Conservation (phyloP, 2,888 invertebrate species). For the Sclerodermus sp. region DNA sequence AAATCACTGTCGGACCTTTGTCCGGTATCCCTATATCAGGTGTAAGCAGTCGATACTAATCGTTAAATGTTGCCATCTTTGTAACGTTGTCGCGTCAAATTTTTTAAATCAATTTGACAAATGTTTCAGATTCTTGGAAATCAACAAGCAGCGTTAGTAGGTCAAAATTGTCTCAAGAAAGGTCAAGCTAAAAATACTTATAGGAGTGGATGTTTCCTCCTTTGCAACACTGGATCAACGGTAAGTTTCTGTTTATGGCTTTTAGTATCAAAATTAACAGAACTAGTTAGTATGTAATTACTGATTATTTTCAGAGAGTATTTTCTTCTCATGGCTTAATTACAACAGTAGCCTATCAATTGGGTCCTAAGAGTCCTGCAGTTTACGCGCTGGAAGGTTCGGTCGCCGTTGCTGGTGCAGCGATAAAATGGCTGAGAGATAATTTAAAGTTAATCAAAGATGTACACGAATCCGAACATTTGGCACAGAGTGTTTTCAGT, state of each 20-base stretch:
- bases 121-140: conserved; percentile 81
- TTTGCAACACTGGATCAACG: conserved; percentile 90
- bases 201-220: conserved; percentile 90
- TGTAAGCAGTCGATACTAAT: too few species aligned
- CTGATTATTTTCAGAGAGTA: conserved; percentile 64
- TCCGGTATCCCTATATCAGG: conserved; percentile 71
- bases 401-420: conserved; percentile 89
- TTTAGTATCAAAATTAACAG: neutral
- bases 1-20: conserved; percentile 70
- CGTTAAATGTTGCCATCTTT: neutral
- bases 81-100: neutral
- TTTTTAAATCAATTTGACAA: neutral
- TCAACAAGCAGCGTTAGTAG: conserved; percentile 92
- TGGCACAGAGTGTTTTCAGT: conserved; percentile 79
- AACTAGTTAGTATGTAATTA: neutral
- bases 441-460: conserved; percentile 84
- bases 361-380: conserved; percentile 78
- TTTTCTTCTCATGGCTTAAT: conserved; percentile 85
- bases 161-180: conserved; percentile 83
- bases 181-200: conserved; percentile 95
- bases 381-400: conserved; percentile 97
- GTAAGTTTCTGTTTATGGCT: conserved; percentile 46
- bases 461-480: conserved; percentile 67
- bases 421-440: conserved; percentile 90
- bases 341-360: conserved; percentile 88